Conservation (phyloP, 2,797 vertebrate species). For the Leptoclinus maculatus region DNA sequence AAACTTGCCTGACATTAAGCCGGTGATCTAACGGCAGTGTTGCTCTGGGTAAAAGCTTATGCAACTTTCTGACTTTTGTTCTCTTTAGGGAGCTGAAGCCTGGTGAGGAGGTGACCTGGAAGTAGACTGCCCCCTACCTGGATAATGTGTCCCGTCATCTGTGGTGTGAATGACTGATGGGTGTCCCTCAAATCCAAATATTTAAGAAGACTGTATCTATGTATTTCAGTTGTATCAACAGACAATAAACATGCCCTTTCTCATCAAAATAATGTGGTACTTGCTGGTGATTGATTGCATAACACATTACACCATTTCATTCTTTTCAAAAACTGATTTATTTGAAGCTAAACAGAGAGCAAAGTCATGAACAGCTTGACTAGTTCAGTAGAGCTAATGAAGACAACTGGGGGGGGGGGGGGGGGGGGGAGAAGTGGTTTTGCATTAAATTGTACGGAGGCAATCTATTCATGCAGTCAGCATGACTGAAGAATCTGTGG, state of each 20-base stretch:
- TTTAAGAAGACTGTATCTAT: slow-evolving; percentile 58
- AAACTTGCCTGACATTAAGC: neutral
- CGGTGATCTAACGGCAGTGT: neutral
- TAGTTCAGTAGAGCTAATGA: slow-evolving; percentile 2
- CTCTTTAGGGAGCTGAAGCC: slow-evolving; percentile 90
- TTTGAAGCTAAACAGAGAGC: slow-evolving; percentile 17
- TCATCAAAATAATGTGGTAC: slow-evolving; percentile 16
- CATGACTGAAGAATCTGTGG: slow-evolving; percentile 33
- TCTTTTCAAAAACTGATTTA: slow-evolving; percentile 29
- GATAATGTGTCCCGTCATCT: slow-evolving; percentile 50
- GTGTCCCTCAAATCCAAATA: slow-evolving; percentile 46
- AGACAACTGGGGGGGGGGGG: neutral
- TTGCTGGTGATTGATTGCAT: slow-evolving; percentile 6
- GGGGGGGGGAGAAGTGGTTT: neutral
- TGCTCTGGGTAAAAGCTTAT: neutral
- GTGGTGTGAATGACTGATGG: slow-evolving; percentile 41
- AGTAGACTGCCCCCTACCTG: slow-evolving; percentile 74
- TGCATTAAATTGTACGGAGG: slow-evolving; percentile 40
- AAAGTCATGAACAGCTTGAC: neutral
- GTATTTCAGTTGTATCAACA: slow-evolving; percentile 61
- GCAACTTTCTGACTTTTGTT: slow-evolving; percentile 13
- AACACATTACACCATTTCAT: neutral
- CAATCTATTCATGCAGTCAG: slow-evolving; percentile 36
- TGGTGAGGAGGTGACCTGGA: slow-evolving; percentile 92
- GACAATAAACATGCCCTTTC: slow-evolving; percentile 74